Percentiles rank a stretch among this genome's conserved stretches.
Conservation (phyloP, 2,797 vertebrate species). For the Acanthurus leucopareius region DNA sequence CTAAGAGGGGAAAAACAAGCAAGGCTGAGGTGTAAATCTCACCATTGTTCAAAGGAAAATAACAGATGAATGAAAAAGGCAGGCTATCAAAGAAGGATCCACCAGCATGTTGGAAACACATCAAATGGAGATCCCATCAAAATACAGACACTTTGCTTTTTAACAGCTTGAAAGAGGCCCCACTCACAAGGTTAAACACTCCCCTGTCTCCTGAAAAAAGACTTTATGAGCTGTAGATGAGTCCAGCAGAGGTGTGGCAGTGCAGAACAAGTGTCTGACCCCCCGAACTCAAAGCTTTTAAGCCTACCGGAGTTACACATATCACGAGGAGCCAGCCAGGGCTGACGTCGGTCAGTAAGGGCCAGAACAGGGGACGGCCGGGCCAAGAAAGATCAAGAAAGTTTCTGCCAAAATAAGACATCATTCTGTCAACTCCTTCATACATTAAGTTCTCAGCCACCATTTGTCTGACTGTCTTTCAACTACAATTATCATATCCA, state of each 20-base stretch:
- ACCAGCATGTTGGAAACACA: slow-evolving; percentile 41
- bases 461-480: slow-evolving; percentile 40
- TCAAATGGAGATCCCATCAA: slow-evolving; percentile 44
- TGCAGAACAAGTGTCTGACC: slow-evolving; percentile 53
- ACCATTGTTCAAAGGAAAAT: slow-evolving; percentile 23
- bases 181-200: slow-evolving; percentile 53
- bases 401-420: slow-evolving; percentile 43
- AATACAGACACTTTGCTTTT: slow-evolving; percentile 48
- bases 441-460: slow-evolving; percentile 25
- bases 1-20: not conserved
- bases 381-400: slow-evolving; percentile 40
- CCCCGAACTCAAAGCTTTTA: slow-evolving; percentile 12
- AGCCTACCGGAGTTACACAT: slow-evolving; percentile 23
- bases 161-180: slow-evolving; percentile 53
- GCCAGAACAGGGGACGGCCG: slow-evolving; percentile 6
- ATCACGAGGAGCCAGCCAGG: slow-evolving; percentile 21
- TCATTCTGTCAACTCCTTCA: slow-evolving; percentile 60
- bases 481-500: slow-evolving; percentile 50
- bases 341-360: slow-evolving; percentile 25
- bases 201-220: slow-evolving; percentile 40
- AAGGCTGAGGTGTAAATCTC: not conserved
- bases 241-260: slow-evolving; percentile 21
- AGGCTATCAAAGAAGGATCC: slow-evolving; percentile 28
- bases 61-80: slow-evolving; percentile 30
- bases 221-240: slow-evolving; percentile 65